Evolutionary conservation across 53 echinoderm and acorn worm species (phyloP).

Genomic region (Paracentrotus lividus): DNA sequence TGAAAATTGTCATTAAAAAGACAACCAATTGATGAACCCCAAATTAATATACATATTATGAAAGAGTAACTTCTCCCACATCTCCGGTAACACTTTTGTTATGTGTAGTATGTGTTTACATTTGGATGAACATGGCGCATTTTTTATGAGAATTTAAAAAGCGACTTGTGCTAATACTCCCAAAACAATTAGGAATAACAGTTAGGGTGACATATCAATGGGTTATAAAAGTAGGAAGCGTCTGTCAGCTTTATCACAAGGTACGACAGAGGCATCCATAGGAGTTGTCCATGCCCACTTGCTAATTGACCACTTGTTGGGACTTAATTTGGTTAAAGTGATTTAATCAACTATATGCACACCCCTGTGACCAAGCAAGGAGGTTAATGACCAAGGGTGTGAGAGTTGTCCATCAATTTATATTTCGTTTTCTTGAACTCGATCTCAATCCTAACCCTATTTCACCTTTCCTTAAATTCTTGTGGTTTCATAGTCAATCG

Average conservation of each 20-base stretch:
- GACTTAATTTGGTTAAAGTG: neutral
- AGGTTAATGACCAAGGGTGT: constrained; percentile 37
- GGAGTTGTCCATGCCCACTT: neutral
- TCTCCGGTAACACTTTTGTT: no score
- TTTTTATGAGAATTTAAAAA: no score
- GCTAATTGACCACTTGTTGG: constrained; percentile 17
- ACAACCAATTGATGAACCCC: no score
- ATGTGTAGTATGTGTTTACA: no score
- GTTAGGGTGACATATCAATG: neutral
- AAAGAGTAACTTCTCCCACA: no score
- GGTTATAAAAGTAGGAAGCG: neutral
- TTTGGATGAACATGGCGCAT: no score
- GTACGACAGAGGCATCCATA: neutral
- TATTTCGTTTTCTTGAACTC: neutral
- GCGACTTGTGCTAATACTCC: no score
- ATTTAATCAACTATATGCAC: constrained; percentile 12
- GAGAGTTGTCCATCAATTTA: neutral
- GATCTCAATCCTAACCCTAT: no score
- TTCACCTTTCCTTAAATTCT: no score
- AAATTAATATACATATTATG: no score
- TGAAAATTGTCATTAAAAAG: no score
- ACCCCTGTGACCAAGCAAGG: neutral
- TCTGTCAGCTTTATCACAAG: neutral
- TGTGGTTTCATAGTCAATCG: no score
- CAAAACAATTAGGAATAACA: neutral